Conservation (phyloP, 2,888 invertebrate species). For the Trilocha varians region DNA sequence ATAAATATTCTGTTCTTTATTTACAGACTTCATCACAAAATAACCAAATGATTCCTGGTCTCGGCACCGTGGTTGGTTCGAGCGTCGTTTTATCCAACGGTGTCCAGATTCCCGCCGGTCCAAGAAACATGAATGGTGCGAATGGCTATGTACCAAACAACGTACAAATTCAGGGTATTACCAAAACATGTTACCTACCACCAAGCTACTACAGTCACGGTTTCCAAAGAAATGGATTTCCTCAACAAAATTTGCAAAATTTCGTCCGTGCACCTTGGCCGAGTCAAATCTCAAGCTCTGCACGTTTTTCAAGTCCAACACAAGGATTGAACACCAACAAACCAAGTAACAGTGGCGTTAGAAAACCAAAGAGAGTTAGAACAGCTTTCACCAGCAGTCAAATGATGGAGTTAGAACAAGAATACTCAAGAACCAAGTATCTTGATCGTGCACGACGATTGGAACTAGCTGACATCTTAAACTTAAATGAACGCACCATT, state of each 20-base stretch:
- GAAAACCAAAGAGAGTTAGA: constrained; percentile 76
- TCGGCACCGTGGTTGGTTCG: neutral
- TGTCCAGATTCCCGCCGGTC: neutral
- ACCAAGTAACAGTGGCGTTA: constrained; percentile 20
- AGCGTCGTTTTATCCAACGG: neutral
- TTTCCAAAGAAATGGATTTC: constrained; percentile 8
- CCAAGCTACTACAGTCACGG: constrained; percentile 12
- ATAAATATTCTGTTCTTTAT: neutral
- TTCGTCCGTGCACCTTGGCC: constrained; percentile 6
- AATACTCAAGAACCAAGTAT: constrained; percentile 79
- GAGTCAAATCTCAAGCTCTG: constrained; percentile 10
- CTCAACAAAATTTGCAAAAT: constrained; percentile 5
- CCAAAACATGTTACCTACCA: neutral
- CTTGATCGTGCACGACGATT: constrained; percentile 81
- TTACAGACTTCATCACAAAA: neutral
- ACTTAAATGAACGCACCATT: constrained; percentile 60
- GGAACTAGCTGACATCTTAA: constrained; percentile 59
- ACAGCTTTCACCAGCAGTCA: constrained; percentile 87
- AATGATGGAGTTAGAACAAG: constrained; percentile 82
- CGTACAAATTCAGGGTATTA: neutral
- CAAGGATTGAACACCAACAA: constrained; percentile 19
- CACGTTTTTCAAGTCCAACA: constrained; percentile 16
- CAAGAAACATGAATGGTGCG: too few relatives aligned
- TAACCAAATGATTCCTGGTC: neutral
- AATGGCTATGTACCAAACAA: too few relatives aligned